These are phyloP conservation scores for Hexactinellida sp. DNA, from an alignment of 37 sponge, comb jelly and placozoan genomes.

Conservation along the genomic window DNA sequence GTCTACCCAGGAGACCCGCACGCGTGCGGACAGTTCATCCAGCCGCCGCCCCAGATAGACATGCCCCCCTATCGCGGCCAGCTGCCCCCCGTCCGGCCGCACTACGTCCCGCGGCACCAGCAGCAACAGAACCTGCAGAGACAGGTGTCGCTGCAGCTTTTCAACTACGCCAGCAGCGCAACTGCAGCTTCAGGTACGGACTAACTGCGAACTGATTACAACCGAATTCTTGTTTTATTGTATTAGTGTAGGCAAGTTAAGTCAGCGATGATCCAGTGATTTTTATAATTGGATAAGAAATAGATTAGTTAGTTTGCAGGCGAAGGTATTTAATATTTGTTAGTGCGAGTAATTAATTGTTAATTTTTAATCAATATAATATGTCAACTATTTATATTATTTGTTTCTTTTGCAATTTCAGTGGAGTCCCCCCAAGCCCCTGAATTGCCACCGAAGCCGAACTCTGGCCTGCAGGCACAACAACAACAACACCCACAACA, in stretches of 20 bases:
- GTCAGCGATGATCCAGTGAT: not conserved
- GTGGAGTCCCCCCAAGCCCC: not conserved
- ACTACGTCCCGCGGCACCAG: not conserved
- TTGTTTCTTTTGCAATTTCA: not conserved
- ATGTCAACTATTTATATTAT: too few species aligned
- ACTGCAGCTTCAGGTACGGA: not conserved
- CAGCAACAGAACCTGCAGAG: not conserved
- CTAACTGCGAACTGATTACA: not conserved
- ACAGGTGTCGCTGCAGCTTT: not conserved
- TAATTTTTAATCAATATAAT: too few species aligned
- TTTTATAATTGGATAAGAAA: not conserved
- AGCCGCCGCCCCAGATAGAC: not conserved
- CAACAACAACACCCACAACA: not conserved
- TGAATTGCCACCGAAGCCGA: not conserved
- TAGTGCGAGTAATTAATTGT: too few species aligned
- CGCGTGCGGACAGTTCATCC: not conserved
- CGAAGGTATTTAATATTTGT: too few species aligned
- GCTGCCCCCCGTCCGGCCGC: not conserved
- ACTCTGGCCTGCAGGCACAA: not conserved
- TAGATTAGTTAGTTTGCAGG: not conserved
- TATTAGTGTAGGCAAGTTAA: not conserved
- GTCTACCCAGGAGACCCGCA: not conserved
- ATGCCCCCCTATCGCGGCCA: slow-evolving; percentile 1
- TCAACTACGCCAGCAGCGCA: not conserved
- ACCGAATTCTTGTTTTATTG: not conserved